These are phyloP conservation scores for Stichopus chloronotus DNA, from an alignment of 35 echinoderm and acorn worm genomes.

Conservation along the genomic window DNA sequence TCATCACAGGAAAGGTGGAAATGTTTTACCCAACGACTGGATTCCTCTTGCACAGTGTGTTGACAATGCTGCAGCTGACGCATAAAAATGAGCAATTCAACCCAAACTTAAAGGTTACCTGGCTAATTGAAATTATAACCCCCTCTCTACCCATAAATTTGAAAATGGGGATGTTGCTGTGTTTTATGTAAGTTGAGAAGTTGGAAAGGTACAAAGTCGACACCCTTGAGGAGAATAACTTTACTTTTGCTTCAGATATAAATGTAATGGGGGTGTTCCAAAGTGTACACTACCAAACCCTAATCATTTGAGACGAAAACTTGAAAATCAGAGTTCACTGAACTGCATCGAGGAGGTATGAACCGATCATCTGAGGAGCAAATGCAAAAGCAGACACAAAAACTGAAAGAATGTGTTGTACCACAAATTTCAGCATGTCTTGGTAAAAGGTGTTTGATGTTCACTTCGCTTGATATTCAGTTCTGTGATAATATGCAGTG, in stretches of 20 bases:
- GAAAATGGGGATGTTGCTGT: constrained; percentile 47
- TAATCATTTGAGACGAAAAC: constrained; percentile 29
- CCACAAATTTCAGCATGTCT: constrained; percentile 17
- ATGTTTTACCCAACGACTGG: constrained; percentile 67
- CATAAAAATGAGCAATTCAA: constrained; percentile 24
- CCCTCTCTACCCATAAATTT: constrained; percentile 57
- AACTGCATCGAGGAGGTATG: not conserved
- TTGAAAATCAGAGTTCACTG: constrained; percentile 37
- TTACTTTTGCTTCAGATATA: constrained; percentile 34
- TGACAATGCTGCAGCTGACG: constrained; percentile 60
- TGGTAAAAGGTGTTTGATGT: constrained; percentile 30
- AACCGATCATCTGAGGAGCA: not conserved
- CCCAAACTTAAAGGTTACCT: constrained; percentile 34
- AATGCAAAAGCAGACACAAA: not conserved
- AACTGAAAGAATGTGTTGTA: constrained; percentile 1
- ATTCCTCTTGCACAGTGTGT: constrained; percentile 37
- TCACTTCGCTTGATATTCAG: constrained; percentile 30
- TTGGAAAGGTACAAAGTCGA: constrained; percentile 41
- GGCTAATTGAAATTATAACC: constrained; percentile 54
- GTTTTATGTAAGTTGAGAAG: constrained; percentile 57
- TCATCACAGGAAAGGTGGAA: constrained; percentile 70
- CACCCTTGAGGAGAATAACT: not conserved
- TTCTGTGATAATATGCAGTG: constrained; percentile 60
- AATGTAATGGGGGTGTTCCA: not conserved
- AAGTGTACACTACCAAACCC: constrained; percentile 21